Conservation (phyloP, 2,888 invertebrate genomes). For the Sphinx pinastri region DNA sequence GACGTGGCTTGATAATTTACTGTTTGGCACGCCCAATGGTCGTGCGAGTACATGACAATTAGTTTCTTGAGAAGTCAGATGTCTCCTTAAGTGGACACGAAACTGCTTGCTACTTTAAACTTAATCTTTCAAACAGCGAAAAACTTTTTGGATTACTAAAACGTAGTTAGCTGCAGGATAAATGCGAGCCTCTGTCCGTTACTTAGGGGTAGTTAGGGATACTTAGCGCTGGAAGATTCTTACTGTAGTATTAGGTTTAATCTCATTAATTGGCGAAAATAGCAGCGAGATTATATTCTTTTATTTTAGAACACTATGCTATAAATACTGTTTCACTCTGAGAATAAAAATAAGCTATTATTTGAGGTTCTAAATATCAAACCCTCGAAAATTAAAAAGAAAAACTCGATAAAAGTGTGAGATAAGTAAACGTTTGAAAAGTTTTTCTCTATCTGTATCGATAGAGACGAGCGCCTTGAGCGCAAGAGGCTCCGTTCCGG, state of each 20-base stretch:
- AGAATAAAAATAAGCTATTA: background rate
- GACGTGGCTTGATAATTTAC: constrained; percentile 32
- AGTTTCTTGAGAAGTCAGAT: constrained; percentile 22
- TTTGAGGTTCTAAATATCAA: background rate
- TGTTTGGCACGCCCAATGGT: constrained; percentile 31
- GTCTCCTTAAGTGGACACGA: constrained; percentile 13
- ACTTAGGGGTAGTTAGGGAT: background rate
- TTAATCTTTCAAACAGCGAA: constrained; percentile 1
- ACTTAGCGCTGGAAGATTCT: background rate
- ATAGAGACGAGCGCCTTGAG: constrained; percentile 35
- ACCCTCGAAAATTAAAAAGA: background rate
- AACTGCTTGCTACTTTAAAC: constrained; percentile 20
- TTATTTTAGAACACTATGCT: background rate
- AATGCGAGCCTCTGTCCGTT: background rate
- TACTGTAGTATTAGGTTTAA: background rate
- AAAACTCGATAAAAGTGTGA: constrained; percentile 11
- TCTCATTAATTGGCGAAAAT: background rate
- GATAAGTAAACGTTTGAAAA: constrained; percentile 24
- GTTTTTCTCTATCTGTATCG: constrained; percentile 30
- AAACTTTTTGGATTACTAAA: constrained; percentile 17
- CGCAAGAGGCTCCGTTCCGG: constrained; percentile 48
- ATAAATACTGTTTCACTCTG: background rate
- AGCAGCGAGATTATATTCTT: background rate
- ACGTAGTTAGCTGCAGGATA: background rate
- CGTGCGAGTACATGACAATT: constrained; percentile 28